phyloP scores from a whole-genome alignment of 2,797 vertebrate genomes.

The Chelmon rostratus region DNA sequence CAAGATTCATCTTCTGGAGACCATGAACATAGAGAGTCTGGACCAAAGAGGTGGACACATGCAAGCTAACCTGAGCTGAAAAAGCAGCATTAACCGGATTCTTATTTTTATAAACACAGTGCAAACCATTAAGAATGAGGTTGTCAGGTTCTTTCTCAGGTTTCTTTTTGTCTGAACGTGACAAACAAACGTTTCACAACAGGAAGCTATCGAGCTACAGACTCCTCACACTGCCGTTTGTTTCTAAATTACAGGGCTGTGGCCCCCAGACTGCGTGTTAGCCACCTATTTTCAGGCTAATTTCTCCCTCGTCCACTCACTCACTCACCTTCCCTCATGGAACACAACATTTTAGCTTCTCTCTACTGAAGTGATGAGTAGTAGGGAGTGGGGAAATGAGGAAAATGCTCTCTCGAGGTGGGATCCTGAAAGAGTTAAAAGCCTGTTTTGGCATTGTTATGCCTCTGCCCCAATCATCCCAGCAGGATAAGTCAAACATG shows the following conservation, averaged over 20 bases:
- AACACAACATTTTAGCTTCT: background rate
- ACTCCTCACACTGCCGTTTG: background rate
- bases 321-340: background rate
- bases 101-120: background rate
- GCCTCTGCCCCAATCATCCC: constrained; percentile 5
- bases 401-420: background rate
- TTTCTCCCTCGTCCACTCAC: background rate
- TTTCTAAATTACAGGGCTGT: constrained; percentile 9
- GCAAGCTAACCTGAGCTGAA: too few relatives aligned
- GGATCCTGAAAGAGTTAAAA: background rate
- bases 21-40: background rate
- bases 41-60: too few relatives aligned
- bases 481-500: constrained; percentile 25
- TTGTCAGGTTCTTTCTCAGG: too few relatives aligned
- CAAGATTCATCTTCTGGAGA: background rate
- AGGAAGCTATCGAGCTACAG: too few relatives aligned
- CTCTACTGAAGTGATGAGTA: background rate
- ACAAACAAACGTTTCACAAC: too few relatives aligned
- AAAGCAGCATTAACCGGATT: too few relatives aligned
- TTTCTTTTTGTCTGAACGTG: too few relatives aligned
- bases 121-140: background rate
- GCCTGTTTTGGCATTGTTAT: constrained; percentile 33
- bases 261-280: background rate
- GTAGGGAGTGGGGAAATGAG: too few relatives aligned
- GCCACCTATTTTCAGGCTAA: background rate